Evolutionary conservation across 2,797 vertebrate genomes (phyloP).

Genomic region (Kryptopterus vitreolus): DNA sequence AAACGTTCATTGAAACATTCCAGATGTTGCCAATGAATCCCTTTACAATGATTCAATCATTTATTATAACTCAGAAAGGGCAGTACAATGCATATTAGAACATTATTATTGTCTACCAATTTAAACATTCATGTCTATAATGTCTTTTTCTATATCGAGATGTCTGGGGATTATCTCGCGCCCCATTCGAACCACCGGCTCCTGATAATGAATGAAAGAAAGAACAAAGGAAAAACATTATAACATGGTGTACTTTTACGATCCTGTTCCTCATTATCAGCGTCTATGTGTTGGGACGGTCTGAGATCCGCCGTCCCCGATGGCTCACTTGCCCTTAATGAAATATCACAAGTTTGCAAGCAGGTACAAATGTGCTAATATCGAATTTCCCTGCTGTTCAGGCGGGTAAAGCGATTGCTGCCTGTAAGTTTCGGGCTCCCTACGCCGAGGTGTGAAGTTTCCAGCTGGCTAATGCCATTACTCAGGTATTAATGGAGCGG

Average conservation of each 20-base stretch:
- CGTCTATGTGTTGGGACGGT: neutral
- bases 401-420: conserved; percentile 33
- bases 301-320: neutral
- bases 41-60: no score
- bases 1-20: no score
- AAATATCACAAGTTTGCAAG: conserved; percentile 50
- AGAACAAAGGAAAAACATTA: neutral
- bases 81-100: no score
- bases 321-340: conserved; percentile 40
- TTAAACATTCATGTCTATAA: no score
- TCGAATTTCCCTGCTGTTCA: conserved; percentile 33
- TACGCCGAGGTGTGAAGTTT: conserved; percentile 41
- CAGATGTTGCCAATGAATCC: no score
- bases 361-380: conserved; percentile 44
- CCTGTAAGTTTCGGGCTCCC: conserved; percentile 49
- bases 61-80: no score
- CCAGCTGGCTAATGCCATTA: conserved; percentile 49
- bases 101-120: no score
- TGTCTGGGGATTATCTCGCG: no score
- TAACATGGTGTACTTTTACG: neutral
- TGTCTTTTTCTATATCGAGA: no score
- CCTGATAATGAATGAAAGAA: no score
- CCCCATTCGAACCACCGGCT: no score
- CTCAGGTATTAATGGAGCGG: conserved; percentile 41
- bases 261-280: neutral